Conservation (phyloP, 2,797 vertebrate species). For the Protonibea diacanthus region DNA sequence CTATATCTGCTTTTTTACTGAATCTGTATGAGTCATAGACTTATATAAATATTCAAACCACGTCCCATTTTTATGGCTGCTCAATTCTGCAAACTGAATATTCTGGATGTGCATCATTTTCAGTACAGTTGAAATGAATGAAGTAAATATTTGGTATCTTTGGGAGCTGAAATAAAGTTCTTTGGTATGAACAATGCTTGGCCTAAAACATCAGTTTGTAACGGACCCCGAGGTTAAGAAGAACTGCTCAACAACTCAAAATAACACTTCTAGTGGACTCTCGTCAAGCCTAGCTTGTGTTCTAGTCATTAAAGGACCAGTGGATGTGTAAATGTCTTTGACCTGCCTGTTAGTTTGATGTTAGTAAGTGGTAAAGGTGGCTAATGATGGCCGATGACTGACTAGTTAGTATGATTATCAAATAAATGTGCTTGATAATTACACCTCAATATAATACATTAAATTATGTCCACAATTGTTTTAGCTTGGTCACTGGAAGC, state of each 20-base stretch:
- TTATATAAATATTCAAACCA: neutral
- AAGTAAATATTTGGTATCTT: neutral
- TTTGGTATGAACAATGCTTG: neutral
- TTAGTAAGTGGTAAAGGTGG: neutral
- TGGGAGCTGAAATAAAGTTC: neutral
- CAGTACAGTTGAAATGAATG: neutral
- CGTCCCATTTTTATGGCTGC: neutral
- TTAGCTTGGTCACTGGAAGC: neutral
- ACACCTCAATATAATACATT: too few species aligned
- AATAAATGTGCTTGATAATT: too few species aligned
- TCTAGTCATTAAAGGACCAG: neutral
- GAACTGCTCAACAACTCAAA: neutral
- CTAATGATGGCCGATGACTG: too few species aligned
- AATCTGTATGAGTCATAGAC: neutral
- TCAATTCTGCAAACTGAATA: neutral
- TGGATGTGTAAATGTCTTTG: neutral
- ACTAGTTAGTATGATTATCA: too few species aligned
- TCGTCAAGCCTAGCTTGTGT: neutral
- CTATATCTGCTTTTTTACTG: neutral
- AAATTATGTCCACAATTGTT: too few species aligned
- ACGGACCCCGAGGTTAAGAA: neutral
- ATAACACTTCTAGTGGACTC: neutral
- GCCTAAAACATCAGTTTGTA: neutral
- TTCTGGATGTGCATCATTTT: conserved; percentile 7
- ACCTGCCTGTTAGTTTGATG: neutral